phyloP scores from a whole-genome alignment of 1,140 invertebrate species.

The Teleopsis dalmanni region DNA sequence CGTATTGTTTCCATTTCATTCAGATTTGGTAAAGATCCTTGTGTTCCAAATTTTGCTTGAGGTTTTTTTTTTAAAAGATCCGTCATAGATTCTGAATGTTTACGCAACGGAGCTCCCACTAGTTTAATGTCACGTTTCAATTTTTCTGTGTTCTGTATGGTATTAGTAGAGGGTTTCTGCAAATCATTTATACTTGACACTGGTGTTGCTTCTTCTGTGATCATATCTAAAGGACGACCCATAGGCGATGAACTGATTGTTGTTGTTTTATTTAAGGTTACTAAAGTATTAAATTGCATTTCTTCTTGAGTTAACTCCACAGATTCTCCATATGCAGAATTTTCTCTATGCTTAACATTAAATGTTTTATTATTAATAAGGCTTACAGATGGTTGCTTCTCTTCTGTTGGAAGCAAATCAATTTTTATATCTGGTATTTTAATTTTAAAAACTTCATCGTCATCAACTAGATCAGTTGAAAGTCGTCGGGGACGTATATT shows the following conservation, averaged over 20 bases:
- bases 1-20: slow-evolving; percentile 35
- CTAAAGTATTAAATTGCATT: too few relatives aligned
- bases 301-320: too few relatives aligned
- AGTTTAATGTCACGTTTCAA: slow-evolving; percentile 31
- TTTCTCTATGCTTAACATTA: slow-evolving; percentile 24
- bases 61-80: slow-evolving; percentile 28
- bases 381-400: slow-evolving; percentile 2
- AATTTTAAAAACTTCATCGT: not conserved
- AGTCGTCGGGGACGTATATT: slow-evolving; percentile 7
- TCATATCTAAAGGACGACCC: slow-evolving; percentile 24
- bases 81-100: slow-evolving; percentile 41
- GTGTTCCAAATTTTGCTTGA: slow-evolving; percentile 25
- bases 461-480: not conserved
- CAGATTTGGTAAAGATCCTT: slow-evolving; percentile 42
- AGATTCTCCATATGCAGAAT: too few relatives aligned
- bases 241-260: slow-evolving; percentile 22
- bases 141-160: slow-evolving; percentile 10
- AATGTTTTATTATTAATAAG: slow-evolving; percentile 29
- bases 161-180: not conserved
- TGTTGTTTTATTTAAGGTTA: slow-evolving; percentile 28
- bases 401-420: slow-evolving; percentile 8
- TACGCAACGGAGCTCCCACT: slow-evolving; percentile 33
- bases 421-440: slow-evolving; percentile 7
- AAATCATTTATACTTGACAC: not conserved
- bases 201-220: slow-evolving; percentile 28